These are phyloP conservation scores for Ostrea edulis DNA, from an alignment of 1,140 invertebrate genomes.

Conservation along the genomic window DNA sequence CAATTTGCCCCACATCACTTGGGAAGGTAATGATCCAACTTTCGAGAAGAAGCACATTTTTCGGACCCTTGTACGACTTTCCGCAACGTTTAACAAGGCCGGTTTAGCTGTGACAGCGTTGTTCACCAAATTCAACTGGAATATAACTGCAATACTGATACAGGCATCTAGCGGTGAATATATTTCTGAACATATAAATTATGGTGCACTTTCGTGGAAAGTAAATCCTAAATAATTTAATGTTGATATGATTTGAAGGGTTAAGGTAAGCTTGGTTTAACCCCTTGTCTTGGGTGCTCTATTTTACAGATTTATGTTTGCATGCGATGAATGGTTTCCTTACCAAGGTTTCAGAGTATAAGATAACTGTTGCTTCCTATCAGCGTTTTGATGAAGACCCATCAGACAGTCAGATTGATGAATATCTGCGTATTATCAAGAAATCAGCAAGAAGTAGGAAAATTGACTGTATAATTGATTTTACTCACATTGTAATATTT, in stretches of 20 bases:
- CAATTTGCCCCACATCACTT: background rate
- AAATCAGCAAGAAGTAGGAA: background rate
- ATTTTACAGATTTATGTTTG: background rate
- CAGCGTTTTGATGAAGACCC: background rate
- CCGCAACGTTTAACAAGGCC: background rate
- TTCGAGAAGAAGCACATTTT: background rate
- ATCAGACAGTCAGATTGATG: background rate
- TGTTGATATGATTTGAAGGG: background rate
- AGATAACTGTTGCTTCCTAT: background rate
- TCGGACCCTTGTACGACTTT: background rate
- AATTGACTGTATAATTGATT: background rate
- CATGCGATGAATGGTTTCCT: slow-evolving; percentile 33
- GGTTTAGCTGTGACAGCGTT: background rate
- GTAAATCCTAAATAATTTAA: background rate
- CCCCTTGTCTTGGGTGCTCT: background rate
- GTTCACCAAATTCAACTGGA: slow-evolving; percentile 8
- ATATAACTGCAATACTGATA: background rate
- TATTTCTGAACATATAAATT: background rate
- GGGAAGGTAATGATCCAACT: background rate
- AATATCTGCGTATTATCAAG: background rate
- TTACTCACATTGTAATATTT: background rate
- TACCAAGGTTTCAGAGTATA: background rate
- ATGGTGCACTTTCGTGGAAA: background rate
- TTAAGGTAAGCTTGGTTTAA: background rate
- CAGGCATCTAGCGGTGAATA: background rate